Evolutionary conservation across 2,797 vertebrate species (phyloP).

Genomic region (Diplodus puntazzo): DNA sequence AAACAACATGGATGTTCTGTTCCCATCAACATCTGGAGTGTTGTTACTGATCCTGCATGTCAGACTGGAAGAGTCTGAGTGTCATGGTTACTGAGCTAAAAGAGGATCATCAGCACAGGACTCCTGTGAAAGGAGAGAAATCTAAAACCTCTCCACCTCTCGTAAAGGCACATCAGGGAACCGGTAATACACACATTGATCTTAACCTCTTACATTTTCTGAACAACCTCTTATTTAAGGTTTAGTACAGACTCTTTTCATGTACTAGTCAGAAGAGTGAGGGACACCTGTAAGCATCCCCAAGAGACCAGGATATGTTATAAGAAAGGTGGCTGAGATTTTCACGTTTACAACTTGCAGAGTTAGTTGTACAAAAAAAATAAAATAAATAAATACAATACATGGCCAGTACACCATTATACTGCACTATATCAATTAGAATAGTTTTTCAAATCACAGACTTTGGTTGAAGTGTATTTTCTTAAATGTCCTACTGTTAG

Average conservation of each 20-base stretch:
- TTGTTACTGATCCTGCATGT: slow-evolving; percentile 52
- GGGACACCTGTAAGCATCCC: slow-evolving; percentile 6
- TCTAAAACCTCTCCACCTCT: slow-evolving; percentile 64
- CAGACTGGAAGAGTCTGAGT: slow-evolving; percentile 55
- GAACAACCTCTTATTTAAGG: background rate
- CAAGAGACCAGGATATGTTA: background rate
- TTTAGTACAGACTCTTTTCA: slow-evolving; percentile 24
- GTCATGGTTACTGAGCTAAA: slow-evolving; percentile 82
- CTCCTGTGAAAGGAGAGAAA: slow-evolving; percentile 69
- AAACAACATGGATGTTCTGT: slow-evolving; percentile 49
- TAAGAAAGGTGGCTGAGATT: background rate
- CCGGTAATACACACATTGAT: slow-evolving; percentile 39
- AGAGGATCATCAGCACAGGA: slow-evolving; percentile 67
- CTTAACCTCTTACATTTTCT: slow-evolving; percentile 14
- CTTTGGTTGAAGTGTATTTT: background rate
- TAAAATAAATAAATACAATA: background rate
- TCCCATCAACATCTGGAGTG: slow-evolving; percentile 50
- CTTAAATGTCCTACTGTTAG: background rate
- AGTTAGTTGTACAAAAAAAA: background rate
- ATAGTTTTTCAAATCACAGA: no score
- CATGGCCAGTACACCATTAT: background rate
- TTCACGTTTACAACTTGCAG: slow-evolving; percentile 3
- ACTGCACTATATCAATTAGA: background rate
- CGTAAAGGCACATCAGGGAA: slow-evolving; percentile 59
- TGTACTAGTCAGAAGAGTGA: slow-evolving; percentile 15